Evolutionary conservation across 2,797 vertebrate genomes (phyloP).

Genomic region (Sarcophilus harrisii): DNA sequence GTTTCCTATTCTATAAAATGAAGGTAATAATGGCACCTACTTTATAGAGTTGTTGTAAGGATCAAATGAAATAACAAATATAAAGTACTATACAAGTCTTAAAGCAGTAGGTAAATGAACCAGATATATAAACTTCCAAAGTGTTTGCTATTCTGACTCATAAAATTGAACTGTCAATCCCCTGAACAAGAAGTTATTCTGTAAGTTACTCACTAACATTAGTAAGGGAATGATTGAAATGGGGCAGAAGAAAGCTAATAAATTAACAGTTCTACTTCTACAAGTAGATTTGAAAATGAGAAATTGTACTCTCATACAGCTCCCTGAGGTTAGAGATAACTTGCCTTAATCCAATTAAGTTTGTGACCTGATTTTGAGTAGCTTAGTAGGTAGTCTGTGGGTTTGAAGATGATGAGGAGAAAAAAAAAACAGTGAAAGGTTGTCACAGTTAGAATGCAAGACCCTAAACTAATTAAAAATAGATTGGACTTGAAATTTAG

Average conservation of each 20-base stretch:
- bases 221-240: not conserved
- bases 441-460: not conserved
- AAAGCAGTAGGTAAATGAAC: not conserved
- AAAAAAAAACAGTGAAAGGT: not conserved
- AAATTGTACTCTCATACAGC: not conserved
- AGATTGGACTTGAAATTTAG: not conserved
- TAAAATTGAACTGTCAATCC: conserved; percentile 51
- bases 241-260: not conserved
- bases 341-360: not conserved
- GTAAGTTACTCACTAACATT: not conserved
- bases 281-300: not conserved
- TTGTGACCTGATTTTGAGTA: not conserved
- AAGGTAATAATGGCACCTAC: not conserved
- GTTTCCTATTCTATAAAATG: not conserved
- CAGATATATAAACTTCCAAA: not conserved
- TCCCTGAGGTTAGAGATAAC: not conserved
- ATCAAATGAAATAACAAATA: not conserved
- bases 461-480: not conserved
- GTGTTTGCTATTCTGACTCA: conserved; percentile 28
- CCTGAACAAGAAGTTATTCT: not conserved
- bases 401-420: not conserved
- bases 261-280: not conserved
- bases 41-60: too few relatives aligned
- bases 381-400: not conserved
- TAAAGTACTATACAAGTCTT: not conserved